Evolutionary conservation across 2,888 invertebrate species (phyloP).

Genomic region (Hydrotaea diabolus): DNA sequence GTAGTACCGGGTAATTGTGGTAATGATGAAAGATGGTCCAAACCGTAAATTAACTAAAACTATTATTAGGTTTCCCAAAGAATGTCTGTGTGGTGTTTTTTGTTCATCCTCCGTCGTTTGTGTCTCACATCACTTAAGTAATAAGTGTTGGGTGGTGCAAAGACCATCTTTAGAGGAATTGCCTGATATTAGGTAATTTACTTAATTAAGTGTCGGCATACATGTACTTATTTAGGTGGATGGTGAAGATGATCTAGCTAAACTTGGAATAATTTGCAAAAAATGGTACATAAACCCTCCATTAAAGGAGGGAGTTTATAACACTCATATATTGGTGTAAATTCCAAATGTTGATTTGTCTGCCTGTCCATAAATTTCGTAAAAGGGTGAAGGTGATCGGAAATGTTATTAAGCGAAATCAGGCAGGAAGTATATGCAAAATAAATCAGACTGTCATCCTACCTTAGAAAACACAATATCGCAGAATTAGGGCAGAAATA

Average conservation of each 20-base stretch:
- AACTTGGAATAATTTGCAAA: background rate
- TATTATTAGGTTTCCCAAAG: constrained; percentile 49
- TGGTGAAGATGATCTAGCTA: background rate
- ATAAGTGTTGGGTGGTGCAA: background rate
- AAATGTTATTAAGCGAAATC: too few species aligned
- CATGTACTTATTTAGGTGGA: background rate
- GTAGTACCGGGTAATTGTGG: constrained; percentile 42
- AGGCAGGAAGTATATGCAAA: too few species aligned
- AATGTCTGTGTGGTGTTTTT: constrained; percentile 43
- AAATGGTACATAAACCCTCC: too few species aligned
- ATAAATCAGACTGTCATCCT: too few species aligned
- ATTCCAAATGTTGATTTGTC: too few species aligned
- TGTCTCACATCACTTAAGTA: background rate
- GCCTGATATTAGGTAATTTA: constrained; percentile 5
- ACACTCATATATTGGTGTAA: too few species aligned
- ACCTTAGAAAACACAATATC: too few species aligned
- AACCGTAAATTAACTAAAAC: constrained; percentile 59
- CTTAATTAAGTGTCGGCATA: constrained; percentile 18
- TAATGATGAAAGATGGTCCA: constrained; percentile 49
- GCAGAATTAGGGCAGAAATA: too few species aligned
- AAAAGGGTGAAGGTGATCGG: too few species aligned
- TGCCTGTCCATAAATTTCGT: too few species aligned
- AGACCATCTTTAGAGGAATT: background rate
- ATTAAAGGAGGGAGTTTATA: too few species aligned
- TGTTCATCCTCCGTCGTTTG: background rate